Percentiles rank a stretch among this genome's conserved stretches.
Evolutionary conservation across 2,113 vertebrate genomes (phyloP).

Genomic region (Vombatus ursinus): DNA sequence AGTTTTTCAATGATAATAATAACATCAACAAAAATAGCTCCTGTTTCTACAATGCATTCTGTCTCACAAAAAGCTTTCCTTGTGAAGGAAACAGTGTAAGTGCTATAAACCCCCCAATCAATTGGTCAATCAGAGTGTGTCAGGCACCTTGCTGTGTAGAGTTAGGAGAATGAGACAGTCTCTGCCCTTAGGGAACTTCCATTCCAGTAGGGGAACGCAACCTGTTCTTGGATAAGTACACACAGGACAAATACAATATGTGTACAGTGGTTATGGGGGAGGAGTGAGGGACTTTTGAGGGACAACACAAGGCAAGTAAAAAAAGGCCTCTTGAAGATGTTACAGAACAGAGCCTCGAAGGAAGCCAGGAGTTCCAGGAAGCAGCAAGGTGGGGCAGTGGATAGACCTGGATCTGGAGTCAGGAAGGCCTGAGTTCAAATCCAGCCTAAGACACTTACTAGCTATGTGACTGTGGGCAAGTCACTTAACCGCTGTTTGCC

Average conservation of each 20-base stretch:
- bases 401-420: neutral
- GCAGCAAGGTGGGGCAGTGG: neutral
- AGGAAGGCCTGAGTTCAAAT: neutral
- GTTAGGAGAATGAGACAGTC: neutral
- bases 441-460: neutral
- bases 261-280: neutral
- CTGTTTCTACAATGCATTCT: neutral
- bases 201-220: neutral
- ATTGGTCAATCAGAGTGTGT: too few relatives aligned
- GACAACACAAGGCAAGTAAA: neutral
- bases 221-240: neutral
- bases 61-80: neutral
- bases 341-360: neutral
- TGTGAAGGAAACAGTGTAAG: neutral
- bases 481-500: neutral
- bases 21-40: neutral
- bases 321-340: too few relatives aligned
- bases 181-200: neutral
- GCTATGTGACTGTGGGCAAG: neutral
- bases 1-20: neutral
- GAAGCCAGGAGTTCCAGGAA: neutral
- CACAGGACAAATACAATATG: neutral
- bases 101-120: too few relatives aligned
- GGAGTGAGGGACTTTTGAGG: neutral
- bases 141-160: too few relatives aligned